phyloP scores from a whole-genome alignment of 2,888 invertebrate species.

The Mantis religiosa region DNA sequence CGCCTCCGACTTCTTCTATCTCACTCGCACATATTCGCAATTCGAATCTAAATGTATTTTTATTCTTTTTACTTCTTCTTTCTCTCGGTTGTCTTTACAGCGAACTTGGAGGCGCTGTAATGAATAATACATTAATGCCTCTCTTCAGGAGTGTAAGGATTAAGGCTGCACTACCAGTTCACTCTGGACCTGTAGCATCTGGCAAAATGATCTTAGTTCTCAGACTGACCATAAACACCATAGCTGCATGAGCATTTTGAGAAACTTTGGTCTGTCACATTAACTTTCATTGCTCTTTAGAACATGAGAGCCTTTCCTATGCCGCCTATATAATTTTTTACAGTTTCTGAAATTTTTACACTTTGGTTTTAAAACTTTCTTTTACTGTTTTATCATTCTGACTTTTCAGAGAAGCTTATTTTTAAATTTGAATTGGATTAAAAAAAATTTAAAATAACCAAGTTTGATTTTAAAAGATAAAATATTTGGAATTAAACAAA shows the following conservation, averaged over 20 bases:
- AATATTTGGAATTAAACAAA: too few species aligned
- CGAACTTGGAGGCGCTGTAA: conserved; percentile 13
- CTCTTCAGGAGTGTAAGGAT: background rate
- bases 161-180: background rate
- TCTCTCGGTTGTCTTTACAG: background rate
- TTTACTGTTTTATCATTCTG: too few species aligned
- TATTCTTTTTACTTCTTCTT: background rate
- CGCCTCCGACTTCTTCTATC: background rate
- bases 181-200: background rate
- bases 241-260: background rate
- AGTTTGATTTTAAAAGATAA: too few species aligned
- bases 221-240: background rate
- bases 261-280: too few species aligned
- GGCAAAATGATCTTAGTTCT: background rate
- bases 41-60: conserved; percentile 14
- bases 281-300: too few species aligned
- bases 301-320: too few species aligned
- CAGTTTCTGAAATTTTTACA: too few species aligned
- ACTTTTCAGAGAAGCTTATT: too few species aligned
- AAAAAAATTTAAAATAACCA: too few species aligned
- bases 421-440: too few species aligned
- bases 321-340: too few species aligned
- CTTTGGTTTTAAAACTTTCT: too few species aligned
- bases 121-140: conserved; percentile 13
- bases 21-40: conserved; percentile 4